Percentiles rank a stretch among this genome's conserved stretches.
These are phyloP conservation scores for Rhogogaster chlorosoma DNA, from an alignment of 2,888 invertebrate species.

Conservation along the genomic window DNA sequence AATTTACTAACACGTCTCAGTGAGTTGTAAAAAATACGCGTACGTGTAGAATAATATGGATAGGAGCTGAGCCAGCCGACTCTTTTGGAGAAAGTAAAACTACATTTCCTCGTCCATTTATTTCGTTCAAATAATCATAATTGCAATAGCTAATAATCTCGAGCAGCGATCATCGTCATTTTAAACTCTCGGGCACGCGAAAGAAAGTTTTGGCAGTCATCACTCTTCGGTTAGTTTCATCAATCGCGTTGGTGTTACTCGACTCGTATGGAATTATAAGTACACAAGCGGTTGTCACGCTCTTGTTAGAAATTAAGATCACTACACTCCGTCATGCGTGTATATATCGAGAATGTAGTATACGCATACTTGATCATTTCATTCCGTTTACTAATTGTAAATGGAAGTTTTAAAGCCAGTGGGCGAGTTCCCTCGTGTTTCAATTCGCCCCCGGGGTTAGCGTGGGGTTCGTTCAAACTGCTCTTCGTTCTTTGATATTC, in stretches of 20 bases:
- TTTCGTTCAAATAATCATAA: conserved; percentile 37
- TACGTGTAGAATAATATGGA: neutral
- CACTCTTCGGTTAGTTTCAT: neutral
- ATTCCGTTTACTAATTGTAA: neutral
- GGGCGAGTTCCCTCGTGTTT: neutral
- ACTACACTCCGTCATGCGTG: neutral
- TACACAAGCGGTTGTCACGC: neutral
- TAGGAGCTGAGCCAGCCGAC: neutral
- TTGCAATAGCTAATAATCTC: conserved; percentile 42
- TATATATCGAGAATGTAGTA: neutral
- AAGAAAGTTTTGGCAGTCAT: conserved; percentile 42
- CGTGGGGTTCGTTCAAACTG: conserved; percentile 7
- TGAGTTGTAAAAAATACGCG: neutral
- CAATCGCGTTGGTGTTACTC: neutral
- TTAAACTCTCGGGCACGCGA: neutral
- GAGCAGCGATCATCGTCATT: neutral
- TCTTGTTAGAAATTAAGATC: conserved; percentile 9
- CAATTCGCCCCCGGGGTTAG: neutral
- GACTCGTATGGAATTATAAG: neutral
- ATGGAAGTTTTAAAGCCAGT: neutral
- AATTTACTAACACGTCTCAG: neutral
- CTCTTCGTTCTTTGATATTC: conserved; percentile 17
- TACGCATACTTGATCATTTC: neutral
- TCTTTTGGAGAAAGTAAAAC: conserved; percentile 29
- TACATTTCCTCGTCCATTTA: conserved; percentile 1